Evolutionary conservation across 2,113 vertebrate species (phyloP).

Genomic region (Morone saxatilis): DNA sequence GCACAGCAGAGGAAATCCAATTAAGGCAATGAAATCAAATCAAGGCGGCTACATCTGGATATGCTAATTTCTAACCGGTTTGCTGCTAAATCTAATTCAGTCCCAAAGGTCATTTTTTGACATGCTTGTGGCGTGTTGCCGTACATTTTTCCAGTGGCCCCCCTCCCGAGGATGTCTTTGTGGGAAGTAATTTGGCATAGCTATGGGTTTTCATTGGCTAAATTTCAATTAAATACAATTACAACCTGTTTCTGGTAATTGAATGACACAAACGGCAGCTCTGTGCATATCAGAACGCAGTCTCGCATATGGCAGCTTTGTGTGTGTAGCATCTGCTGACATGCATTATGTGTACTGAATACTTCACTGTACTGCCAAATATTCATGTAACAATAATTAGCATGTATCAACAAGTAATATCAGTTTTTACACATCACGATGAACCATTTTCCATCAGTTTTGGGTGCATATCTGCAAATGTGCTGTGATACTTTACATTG

Average conservation of each 20-base stretch:
- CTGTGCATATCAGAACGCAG: conserved; percentile 1
- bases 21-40: conserved; percentile 82
- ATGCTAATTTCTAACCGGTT: conserved; percentile 75
- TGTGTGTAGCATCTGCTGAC: conserved; percentile 11
- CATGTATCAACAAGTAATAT: conserved; percentile 3
- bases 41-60: conserved; percentile 76
- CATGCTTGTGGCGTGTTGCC: conserved; percentile 66
- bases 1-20: conserved; percentile 76
- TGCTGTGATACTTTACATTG: background rate
- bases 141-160: conserved; percentile 37
- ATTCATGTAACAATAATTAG: background rate
- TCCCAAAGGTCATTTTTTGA: conserved; percentile 81
- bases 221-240: conserved; percentile 76
- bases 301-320: conserved; percentile 44
- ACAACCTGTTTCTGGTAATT: conserved; percentile 71
- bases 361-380: background rate
- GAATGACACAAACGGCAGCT: conserved; percentile 60
- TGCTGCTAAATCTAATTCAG: conserved; percentile 69
- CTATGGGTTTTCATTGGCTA: conserved; percentile 64
- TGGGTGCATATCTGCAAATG: background rate
- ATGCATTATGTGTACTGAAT: background rate
- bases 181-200: conserved; percentile 69
- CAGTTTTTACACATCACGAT: background rate
- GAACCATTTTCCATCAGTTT: background rate
- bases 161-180: conserved; percentile 50